Evolutionary conservation across 2,888 invertebrate species (phyloP), one percentile per base, ranked within the genome.

Genomic region (Eupithecia inturbata): DNA sequence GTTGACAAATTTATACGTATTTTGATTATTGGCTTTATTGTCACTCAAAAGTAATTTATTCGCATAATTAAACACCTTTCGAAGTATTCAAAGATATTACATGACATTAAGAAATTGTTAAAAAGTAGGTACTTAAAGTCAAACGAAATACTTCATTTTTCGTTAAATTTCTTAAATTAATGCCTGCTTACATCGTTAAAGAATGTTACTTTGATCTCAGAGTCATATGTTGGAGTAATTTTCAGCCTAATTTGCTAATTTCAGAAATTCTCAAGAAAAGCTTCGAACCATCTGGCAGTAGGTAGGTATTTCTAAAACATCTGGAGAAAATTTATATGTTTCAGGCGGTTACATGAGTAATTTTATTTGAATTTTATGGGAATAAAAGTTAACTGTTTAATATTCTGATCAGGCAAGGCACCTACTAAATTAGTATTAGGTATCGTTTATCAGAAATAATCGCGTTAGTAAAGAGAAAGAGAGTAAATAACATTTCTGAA

Each of bases 371-470:
- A 22, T 66, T 66, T 39, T 66, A 66, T 26, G 66, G 12, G 66
- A 41, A 66, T 41, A 66, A n/a, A 66, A 66, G 14, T 66, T 66
- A 14, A 36, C 7, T 66, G 31, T 62, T 62, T 62, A 33, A 22
- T 36, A 64, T 64, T 64, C 64, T 64, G 64, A 64, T 36, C 64
- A 64, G 26, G 63, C 36, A 64, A 66, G 66, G 63, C n/a, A 36
- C 63, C 26, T 62, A 70, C 26, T 78, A 77, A 75, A 78, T 79
- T 72, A 68, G 19, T 71, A 73, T 72, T 72, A 77, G 67, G 71
- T 71, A 74, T 66, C 77, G 76, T 79, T 79, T 72, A 73, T 76
- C 76, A 77, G 57, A 71, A 70, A 75, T 78, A 75, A 79, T 74
- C 73, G 71, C 67, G 73, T 79, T 78, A 74, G 57, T 72, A 70